Percentiles rank a stretch among this genome's conserved stretches.
Conservation (phyloP, 2,113 vertebrate species). For the Daboia siamensis region DNA sequence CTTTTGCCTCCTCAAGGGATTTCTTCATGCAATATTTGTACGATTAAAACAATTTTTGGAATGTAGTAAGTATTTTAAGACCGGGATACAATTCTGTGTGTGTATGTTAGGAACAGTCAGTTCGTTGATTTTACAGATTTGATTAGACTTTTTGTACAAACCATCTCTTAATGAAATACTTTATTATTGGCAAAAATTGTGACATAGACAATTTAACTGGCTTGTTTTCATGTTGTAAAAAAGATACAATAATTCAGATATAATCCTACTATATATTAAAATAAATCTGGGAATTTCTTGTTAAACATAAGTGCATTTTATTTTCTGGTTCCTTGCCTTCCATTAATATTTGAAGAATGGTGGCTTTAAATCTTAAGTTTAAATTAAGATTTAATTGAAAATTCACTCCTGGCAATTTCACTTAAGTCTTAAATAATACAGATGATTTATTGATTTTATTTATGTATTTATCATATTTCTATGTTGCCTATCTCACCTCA, state of each 20-base stretch:
- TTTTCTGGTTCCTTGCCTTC: not conserved
- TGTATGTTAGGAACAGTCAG: not conserved
- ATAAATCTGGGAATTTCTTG: not conserved
- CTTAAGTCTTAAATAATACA: not conserved
- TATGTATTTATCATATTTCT: not conserved
- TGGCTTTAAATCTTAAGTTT: not conserved
- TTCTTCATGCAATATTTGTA: slow-evolving; percentile 90
- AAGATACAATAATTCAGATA: not conserved
- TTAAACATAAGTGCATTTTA: too few relatives aligned
- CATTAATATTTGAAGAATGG: not conserved
- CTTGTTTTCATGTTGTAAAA: not conserved
- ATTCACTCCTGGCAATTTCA: not conserved
- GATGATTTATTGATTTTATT: not conserved
- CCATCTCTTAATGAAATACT: not conserved
- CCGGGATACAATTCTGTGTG: not conserved
- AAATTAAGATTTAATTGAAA: not conserved
- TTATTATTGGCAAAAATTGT: not conserved
- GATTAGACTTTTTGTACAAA: not conserved
- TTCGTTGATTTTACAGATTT: too few relatives aligned
- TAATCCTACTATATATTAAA: not conserved
- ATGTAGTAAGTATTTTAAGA: slow-evolving; percentile 84
- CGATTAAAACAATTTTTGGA: slow-evolving; percentile 91
- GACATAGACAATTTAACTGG: not conserved
- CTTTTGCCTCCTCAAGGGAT: slow-evolving; percentile 74
- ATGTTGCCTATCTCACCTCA: not conserved